Conservation (phyloP, 2,113 vertebrate genomes). For the Clupea harengus region DNA sequence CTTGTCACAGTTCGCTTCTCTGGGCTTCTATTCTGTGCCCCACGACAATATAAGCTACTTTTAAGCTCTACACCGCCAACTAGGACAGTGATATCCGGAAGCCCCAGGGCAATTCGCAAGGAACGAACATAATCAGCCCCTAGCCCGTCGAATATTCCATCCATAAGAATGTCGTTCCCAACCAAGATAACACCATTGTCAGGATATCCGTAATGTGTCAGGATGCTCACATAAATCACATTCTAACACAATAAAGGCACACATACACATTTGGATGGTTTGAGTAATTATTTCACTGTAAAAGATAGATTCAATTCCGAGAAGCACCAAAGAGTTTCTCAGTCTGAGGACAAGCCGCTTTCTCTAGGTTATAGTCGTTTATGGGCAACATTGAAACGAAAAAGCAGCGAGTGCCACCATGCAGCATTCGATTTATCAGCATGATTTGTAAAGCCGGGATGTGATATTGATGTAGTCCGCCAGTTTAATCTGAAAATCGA, state of each 20-base stretch:
- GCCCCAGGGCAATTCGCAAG: neutral
- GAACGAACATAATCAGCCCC: neutral
- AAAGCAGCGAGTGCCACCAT: neutral
- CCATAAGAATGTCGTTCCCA: too few relatives aligned
- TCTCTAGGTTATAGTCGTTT: neutral
- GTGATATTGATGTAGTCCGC: neutral
- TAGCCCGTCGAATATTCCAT: neutral
- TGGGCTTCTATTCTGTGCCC: too few relatives aligned
- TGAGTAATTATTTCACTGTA: neutral
- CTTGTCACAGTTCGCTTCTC: too few relatives aligned
- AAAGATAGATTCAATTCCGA: neutral
- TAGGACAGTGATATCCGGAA: neutral
- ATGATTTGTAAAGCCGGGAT: neutral
- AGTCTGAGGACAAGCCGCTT: neutral
- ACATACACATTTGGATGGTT: too few relatives aligned
- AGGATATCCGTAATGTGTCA: too few relatives aligned
- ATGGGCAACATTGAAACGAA: neutral
- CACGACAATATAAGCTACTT: neutral
- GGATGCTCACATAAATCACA: too few relatives aligned
- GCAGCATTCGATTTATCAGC: neutral
- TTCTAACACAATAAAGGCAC: too few relatives aligned
- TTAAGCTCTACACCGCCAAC: neutral
- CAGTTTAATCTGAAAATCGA: neutral
- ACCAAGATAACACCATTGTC: too few relatives aligned
- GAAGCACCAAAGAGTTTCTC: neutral